Evolutionary conservation across 1,140 invertebrate genomes (phyloP), one percentile per base, ranked within the genome.

Genomic region (Triops cancriformis): DNA sequence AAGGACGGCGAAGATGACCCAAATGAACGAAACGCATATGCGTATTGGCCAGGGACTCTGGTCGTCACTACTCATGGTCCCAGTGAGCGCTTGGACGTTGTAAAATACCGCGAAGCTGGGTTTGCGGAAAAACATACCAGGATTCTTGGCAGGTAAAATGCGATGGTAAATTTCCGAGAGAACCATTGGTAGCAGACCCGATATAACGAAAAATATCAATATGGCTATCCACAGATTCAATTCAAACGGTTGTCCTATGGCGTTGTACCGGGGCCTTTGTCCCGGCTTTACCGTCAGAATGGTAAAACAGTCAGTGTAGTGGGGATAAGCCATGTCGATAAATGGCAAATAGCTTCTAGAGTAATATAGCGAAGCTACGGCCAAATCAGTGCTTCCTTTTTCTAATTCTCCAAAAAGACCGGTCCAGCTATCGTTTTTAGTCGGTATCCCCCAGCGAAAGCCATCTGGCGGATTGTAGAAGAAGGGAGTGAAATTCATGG

Each of bases 301-400:
- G 0, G 73, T 75, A 5, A 51, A 72, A 26, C 64, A 73, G 3
- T 41, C 51, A 12, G 72, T 12, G 4, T 72, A 31, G 73, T 75
- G 74, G 9, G 51, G 74, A 42, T 79, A 78, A 14, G 23, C 74
- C 28, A 79, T 51, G 41, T 80, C 80, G 5, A 80, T 73, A 12
- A 51, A 73, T 1, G 41, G 26, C 72, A 78, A 73, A 37, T 76
- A 79, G 42, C 51, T 72, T 26, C 78, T 75, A 27, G 79, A 79
- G 41, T 81, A 77, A 79, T 81, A 82, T 23, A 82, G 75, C 27
- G 81, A 80, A n/a, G 81, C 81, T 28, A 81, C 79, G n/a, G 78
- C 81, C 76, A 82, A 79, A 26, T 82, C 72, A 1, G 80, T 77
- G 0, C 72, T 45, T 1, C 72, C 43, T 23, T 79, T 72, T 2